Evolutionary conservation across 2,888 invertebrate genomes (phyloP).

Genomic region (Odiellus spinosus): DNA sequence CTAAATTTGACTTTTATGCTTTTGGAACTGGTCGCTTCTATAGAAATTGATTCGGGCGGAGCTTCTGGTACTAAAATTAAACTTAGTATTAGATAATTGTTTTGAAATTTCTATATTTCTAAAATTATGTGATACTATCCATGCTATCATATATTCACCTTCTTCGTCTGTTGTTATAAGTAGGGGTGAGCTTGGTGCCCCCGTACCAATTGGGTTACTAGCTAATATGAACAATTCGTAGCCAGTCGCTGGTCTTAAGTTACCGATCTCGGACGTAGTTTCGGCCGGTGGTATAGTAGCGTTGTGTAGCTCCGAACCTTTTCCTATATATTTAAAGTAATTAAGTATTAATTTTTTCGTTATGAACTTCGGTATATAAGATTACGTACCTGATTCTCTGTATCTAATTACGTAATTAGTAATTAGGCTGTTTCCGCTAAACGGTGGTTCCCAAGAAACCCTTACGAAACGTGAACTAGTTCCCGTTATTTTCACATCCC

Average conservation of each 20-base stretch:
- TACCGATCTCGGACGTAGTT: constrained; percentile 18
- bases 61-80: constrained; percentile 26
- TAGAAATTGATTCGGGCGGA: constrained; percentile 27
- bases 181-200: constrained; percentile 25
- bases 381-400: constrained; percentile 18
- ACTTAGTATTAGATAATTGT: neutral
- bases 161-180: constrained; percentile 28
- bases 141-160: constrained; percentile 6
- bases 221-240: constrained; percentile 29
- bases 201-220: constrained; percentile 28
- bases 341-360: neutral
- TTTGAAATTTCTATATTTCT: neutral
- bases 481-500: constrained; percentile 23
- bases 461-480: constrained; percentile 25
- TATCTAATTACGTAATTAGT: constrained; percentile 28
- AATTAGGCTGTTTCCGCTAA: constrained; percentile 31
- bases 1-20: constrained; percentile 29
- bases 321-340: neutral
- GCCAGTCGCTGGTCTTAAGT: constrained; percentile 27
- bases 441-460: constrained; percentile 29
- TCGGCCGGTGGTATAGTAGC: constrained; percentile 23
- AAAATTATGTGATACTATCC: neutral
- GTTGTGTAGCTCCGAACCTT: constrained; percentile 18
- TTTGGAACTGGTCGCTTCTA: constrained; percentile 28
- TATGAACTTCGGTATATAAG: too few relatives aligned